Base-by-base conservation (phyloP, 2,113 vertebrate species). In the Columba livia region DNA sequence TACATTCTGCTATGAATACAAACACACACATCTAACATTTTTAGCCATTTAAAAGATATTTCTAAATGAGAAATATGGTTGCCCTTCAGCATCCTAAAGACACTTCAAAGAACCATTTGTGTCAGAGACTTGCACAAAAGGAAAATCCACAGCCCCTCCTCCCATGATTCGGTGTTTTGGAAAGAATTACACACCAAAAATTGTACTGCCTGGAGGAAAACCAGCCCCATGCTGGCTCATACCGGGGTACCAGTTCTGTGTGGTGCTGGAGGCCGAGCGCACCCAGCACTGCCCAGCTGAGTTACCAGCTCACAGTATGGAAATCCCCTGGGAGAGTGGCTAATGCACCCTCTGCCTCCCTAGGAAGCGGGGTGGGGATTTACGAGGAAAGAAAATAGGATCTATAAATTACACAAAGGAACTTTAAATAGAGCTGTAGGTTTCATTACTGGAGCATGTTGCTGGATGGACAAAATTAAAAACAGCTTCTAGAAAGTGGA, bases 401-500 rank as follows among this genome's bases (percentile, higher is more conserved):
- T 50, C 58, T 92, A 47, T 82, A 92, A 92, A 94, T 92, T 65
- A 87, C 80, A 79, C 23, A 36, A 42, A 56, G n/a, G 60, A 57
- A 53, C 40, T 89, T 75, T 89, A 95, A 96, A 38, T 18, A 47
- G 57, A 87, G 31, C 69, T 40, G 42, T 6, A 85, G 61, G 61
- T 89, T 95, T 90, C 88, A 90, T 90, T 90, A 86, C 28, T 40
- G 53, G 77, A 88, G 48, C 67, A 64, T 29, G 79, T 86, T 83
- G 67, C 36, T 60, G 12, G 32, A 86, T 29, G 25, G 65, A 15
- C 90, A 95, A 81, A 94, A 96, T 93, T 89, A 61, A 90, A 93
- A 90, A 25, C 92, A 89, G 79, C 77, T 85, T 83, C 79, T 60
- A 86, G 60, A 80, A 86, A 91, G 79, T 40, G 15, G 79, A 89